phyloP scores from a whole-genome alignment of 2,888 invertebrate species.

The Phyllotreta striolata region DNA sequence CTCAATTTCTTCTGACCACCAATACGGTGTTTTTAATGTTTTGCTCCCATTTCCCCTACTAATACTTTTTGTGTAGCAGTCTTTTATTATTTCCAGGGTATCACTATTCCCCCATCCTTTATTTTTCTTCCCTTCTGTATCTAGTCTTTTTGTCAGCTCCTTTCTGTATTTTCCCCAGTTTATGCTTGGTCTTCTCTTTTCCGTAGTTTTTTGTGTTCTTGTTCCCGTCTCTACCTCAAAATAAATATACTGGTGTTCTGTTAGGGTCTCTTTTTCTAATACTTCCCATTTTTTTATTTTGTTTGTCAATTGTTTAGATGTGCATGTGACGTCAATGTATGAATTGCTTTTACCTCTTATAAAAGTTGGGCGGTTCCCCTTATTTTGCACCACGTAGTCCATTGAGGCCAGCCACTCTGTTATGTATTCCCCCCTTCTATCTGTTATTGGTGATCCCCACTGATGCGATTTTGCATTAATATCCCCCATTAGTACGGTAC shows the following conservation, averaged over 20 bases:
- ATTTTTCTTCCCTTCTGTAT: neutral
- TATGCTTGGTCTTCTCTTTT: neutral
- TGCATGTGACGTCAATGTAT: constrained; percentile 18
- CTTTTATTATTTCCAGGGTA: neutral
- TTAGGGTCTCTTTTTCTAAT: constrained; percentile 18
- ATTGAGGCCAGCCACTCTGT: constrained; percentile 17
- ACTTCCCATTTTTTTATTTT: constrained; percentile 23
- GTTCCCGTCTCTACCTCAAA: constrained; percentile 11
- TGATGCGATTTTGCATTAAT: constrained; percentile 24
- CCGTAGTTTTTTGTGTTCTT: no score
- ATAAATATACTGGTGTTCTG: constrained; percentile 18
- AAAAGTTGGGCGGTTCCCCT: constrained; percentile 25
- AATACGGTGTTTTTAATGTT: neutral
- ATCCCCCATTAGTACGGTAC: constrained; percentile 22
- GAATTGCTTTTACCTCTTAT: constrained; percentile 6
- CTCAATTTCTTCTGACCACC: constrained; percentile 4
- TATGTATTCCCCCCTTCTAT: constrained; percentile 20
- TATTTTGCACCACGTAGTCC: constrained; percentile 12
- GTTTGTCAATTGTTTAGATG: constrained; percentile 12
- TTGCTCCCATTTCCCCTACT: neutral
- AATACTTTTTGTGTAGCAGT: neutral
- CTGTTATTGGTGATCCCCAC: constrained; percentile 23
- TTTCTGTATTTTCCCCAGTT: neutral
- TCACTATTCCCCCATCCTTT: neutral
- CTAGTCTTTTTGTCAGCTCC: neutral